Evolutionary conservation across 2,797 vertebrate genomes (phyloP), one percentile per base, ranked within the genome.

Genomic region (Tokudaia tokunoshimensis): DNA sequence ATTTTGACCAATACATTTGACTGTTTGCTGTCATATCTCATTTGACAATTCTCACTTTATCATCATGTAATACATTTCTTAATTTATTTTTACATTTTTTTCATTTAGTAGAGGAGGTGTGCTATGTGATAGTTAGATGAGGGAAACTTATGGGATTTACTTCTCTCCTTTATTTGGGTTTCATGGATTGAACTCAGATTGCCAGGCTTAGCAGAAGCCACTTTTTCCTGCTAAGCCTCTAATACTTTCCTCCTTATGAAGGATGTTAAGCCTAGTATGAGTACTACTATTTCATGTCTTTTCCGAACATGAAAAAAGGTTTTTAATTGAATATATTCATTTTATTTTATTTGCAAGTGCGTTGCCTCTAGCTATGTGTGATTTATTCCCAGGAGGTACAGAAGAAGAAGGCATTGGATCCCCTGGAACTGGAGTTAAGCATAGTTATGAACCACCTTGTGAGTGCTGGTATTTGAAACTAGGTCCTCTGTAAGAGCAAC

Each of bases 1-100:
- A 37, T 95, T 96, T 95, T 83, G 20, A 34, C 41, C 63, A 67
- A 47, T 57, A 17, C 59, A 29, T 50, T 87, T 91, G 75, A 87
- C 80, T 78, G 34, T 81, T 31, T 75, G 2, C 8, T 59, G 3
- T 90, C 80, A 55, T 10, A 47, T 78, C 74, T 92, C 50, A 37
- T 83, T 94, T 31, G 81, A 91, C 82, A 93, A 44, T 81, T 72
- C 37, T 76, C 15, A 67, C 9, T 91, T 83, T 87, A 63, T 83
- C 29, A 92, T 87, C 50, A 63, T 72, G 31, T 70, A 87, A 82
- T 87, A 22, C 6, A 59, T 65, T 34, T 55, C 47, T 79, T 20
- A 75, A 75, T 75, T 34, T 34, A 34, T 80, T 55, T 79, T 55
- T 20, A 79, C 10, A 80, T 22, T 20, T 80, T 79, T 52, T 10